phyloP scores from a whole-genome alignment of 2,888 invertebrate species.

The Mesorhabditis spiculigera region DNA sequence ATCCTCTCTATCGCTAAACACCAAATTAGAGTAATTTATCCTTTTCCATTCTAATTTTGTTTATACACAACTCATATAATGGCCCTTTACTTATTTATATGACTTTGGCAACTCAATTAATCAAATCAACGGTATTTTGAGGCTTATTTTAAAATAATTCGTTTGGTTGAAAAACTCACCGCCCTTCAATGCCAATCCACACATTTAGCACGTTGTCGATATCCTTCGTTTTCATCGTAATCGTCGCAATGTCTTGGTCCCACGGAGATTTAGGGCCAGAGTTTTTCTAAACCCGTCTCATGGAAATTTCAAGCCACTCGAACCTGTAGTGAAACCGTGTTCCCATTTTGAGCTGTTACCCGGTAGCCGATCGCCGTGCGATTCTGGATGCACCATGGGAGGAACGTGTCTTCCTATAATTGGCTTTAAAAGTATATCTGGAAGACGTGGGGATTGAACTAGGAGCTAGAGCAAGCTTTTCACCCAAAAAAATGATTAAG shows the following conservation, averaged over 20 bases:
- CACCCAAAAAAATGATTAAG: background rate
- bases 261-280: conserved; percentile 38
- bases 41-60: too few relatives aligned
- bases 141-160: background rate
- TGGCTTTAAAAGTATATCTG: background rate
- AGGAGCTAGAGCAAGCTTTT: too few relatives aligned
- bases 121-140: background rate
- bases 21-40: too few relatives aligned
- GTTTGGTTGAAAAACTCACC: conserved; percentile 4
- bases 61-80: too few relatives aligned
- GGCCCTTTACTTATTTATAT: too few relatives aligned
- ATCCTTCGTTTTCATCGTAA: conserved; percentile 25
- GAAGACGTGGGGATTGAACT: too few relatives aligned
- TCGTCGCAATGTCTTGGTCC: conserved; percentile 29
- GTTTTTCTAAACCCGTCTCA: conserved; percentile 19
- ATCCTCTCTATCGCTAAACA: too few relatives aligned
- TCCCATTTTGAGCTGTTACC: background rate
- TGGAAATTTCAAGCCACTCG: background rate
- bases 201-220: conserved; percentile 39
- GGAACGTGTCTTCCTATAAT: background rate
- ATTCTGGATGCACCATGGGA: conserved; percentile 2
- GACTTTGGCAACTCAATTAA: background rate
- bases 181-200: conserved; percentile 19
- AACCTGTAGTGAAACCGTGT: background rate
- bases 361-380: background rate